phyloP scores from a whole-genome alignment of 2,797 vertebrate genomes.

The Gymnothorax reevesii region DNA sequence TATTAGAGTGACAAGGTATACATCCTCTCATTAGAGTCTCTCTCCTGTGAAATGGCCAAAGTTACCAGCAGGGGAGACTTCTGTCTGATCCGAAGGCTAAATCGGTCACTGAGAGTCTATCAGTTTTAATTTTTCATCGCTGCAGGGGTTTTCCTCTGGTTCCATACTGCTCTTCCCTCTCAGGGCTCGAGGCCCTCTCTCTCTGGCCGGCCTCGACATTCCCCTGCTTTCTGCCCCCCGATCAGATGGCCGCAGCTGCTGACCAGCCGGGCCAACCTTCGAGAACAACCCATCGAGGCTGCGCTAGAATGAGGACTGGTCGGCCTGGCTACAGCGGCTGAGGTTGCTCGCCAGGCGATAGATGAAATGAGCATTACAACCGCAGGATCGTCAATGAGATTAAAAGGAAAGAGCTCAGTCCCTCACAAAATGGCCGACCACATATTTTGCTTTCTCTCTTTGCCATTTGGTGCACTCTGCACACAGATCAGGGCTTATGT shows the following conservation, averaged over 20 bases:
- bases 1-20: conserved; percentile 3
- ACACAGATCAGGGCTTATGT: conserved; percentile 45
- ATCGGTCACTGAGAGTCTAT: conserved; percentile 83
- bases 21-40: conserved; percentile 63
- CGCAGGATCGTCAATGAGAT: conserved; percentile 35
- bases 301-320: conserved; percentile 75
- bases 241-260: conserved; percentile 54
- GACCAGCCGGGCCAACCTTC: conserved; percentile 45
- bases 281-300: conserved; percentile 52
- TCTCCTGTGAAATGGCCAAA: conserved; percentile 29
- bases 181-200: conserved; percentile 60
- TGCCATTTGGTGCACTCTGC: conserved; percentile 12
- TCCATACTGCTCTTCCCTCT: conserved; percentile 61
- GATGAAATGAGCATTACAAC: conserved; percentile 28
- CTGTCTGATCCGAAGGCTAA: conserved; percentile 83
- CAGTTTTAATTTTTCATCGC: conserved; percentile 66
- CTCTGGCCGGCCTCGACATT: conserved; percentile 54
- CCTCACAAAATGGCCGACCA: background rate
- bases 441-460: background rate
- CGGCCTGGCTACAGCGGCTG: conserved; percentile 66
- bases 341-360: conserved; percentile 72
- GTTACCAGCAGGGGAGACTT: conserved; percentile 80
- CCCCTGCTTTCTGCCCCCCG: conserved; percentile 58
- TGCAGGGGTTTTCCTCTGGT: conserved; percentile 73
- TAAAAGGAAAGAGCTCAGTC: conserved; percentile 2